Base-by-base conservation (phyloP, 1,140 invertebrate genomes). In the Drosophila teissieri region DNA sequence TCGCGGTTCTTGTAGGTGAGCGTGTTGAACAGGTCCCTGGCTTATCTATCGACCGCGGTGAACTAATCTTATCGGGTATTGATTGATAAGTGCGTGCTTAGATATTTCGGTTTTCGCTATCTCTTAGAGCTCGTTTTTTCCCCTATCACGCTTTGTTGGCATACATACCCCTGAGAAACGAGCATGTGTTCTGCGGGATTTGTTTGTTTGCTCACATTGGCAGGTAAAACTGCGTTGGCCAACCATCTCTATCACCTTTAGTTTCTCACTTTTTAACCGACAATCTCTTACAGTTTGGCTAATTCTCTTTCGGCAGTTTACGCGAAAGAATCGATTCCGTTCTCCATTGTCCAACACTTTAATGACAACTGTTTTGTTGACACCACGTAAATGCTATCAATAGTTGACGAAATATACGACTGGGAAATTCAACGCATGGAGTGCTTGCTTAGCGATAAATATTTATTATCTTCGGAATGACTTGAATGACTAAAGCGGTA, bases 1-100 rank as follows among this genome's bases (percentile, higher is more conserved):
- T 49, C 45, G 8, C 24, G 39, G 64, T 24, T 42, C 48, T 52
- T 54, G 2, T 27, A 36, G 62, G 37, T 17, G 51, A 55, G 12
- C 40, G 34, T 55, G 56, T 73, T 31, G 74, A 58, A 79, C 54
- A 68, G 65, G 72, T 31, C 27, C 27, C 27, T 31, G 31, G 31
- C 83, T 70, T 78, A 85, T 65, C 78, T 60, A 75, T 82, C 7
- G 61, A 34, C 19, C 19, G 2, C 10, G 19, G 31, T 22, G 15
- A 45, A 67, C 54, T 57, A 75, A 86, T 82, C 83, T 88, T 85
- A 85, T 85, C 82, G 69, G 56, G 17, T 52, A 72, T 64, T 64
- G 83, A 86, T 88, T 82, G 79, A 82, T 78, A 78, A 76, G 46
- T 45, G 34, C 53, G 64, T 52, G 67, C 51, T 69, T 48, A 39